phyloP scores from a whole-genome alignment of 2,113 vertebrate genomes.

The Lycaon pictus region DNA sequence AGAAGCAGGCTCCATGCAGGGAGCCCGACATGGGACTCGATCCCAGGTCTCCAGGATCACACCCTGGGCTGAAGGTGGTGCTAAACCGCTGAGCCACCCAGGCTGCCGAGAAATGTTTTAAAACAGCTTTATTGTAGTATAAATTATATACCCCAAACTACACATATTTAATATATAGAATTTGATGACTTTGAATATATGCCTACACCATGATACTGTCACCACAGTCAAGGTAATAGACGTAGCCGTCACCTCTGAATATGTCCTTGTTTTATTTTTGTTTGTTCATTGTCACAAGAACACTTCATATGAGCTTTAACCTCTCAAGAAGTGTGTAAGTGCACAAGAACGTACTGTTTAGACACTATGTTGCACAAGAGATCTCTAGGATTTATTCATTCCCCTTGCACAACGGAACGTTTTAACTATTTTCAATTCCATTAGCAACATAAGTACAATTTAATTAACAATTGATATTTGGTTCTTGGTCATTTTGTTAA shows the following conservation, averaged over 20 bases:
- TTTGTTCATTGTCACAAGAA: background rate
- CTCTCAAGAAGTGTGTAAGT: background rate
- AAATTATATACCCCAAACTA: background rate
- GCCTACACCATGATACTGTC: accelerated
- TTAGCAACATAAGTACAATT: too few species aligned
- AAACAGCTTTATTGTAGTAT: background rate
- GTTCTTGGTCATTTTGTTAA: background rate
- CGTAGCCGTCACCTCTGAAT: background rate
- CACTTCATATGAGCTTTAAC: background rate
- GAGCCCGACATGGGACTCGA: too few species aligned
- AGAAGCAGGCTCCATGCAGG: too few species aligned
- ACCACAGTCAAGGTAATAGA: too few species aligned
- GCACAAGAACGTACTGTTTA: too few species aligned
- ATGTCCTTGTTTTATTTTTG: background rate
- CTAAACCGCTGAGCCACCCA: too few species aligned
- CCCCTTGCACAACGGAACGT: too few species aligned
- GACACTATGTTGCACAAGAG: background rate
- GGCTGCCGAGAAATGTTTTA: background rate
- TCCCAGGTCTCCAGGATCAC: too few species aligned
- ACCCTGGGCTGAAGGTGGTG: too few species aligned
- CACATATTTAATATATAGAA: background rate
- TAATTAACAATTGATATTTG: background rate
- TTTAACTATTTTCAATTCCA: background rate
- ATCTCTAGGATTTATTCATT: too few species aligned
- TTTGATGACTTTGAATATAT: background rate